Evolutionary conservation across 2,113 vertebrate species (phyloP).

Genomic region (Istiophorus platypterus): DNA sequence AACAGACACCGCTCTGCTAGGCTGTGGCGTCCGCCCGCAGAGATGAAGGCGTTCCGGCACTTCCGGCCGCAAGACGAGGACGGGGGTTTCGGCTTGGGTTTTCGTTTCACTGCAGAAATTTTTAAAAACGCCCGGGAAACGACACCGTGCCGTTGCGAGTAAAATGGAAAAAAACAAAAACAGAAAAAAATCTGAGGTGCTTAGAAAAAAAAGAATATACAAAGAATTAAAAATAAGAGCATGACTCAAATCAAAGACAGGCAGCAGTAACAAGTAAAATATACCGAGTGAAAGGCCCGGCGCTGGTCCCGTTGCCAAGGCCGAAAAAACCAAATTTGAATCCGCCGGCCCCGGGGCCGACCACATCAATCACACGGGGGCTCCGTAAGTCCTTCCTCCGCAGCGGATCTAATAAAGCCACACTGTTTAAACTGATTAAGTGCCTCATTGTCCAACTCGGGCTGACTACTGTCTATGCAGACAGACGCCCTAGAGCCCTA

Average conservation of each 20-base stretch:
- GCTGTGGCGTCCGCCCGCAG: slow-evolving; percentile 11
- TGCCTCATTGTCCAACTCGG: slow-evolving; percentile 45
- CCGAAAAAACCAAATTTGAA: not conserved
- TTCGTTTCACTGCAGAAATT: not conserved
- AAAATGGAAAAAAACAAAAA: too few relatives aligned
- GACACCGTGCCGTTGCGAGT: not conserved
- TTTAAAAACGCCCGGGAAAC: not conserved
- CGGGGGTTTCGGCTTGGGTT: not conserved
- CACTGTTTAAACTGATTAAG: slow-evolving; percentile 61
- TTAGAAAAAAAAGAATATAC: not conserved
- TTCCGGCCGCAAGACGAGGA: not conserved
- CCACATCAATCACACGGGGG: slow-evolving; percentile 40
- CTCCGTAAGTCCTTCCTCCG: slow-evolving; percentile 15
- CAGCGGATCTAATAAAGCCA: slow-evolving; percentile 62
- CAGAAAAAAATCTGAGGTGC: not conserved
- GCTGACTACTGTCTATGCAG: slow-evolving; percentile 13
- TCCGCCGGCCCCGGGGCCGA: not conserved
- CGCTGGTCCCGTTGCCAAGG: not conserved
- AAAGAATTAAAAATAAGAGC: not conserved
- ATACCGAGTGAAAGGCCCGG: not conserved
- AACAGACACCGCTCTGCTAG: not conserved
- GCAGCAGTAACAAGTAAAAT: not conserved
- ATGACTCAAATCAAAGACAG: not conserved
- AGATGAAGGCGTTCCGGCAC: not conserved
- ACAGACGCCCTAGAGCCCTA: slow-evolving; percentile 10